Evolutionary conservation across 2,797 vertebrate genomes (phyloP).

Genomic region (Epinephelus coioides): DNA sequence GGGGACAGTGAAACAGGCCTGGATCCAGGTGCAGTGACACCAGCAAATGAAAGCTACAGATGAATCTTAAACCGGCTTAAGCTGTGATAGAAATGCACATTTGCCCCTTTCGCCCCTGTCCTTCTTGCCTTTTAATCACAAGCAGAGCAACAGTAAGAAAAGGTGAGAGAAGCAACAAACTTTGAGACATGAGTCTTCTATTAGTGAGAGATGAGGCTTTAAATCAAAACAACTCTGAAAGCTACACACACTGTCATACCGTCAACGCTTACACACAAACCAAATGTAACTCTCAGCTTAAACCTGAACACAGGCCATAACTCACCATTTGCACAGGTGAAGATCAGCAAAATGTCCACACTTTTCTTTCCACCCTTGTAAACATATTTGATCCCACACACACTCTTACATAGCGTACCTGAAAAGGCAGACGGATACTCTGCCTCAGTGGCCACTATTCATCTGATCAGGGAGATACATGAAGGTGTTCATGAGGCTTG

Average conservation of each 20-base stretch:
- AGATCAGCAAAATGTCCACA: slow-evolving; percentile 6
- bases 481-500: slow-evolving; percentile 64
- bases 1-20: background rate
- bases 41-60: background rate
- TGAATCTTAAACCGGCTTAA: background rate
- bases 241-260: background rate
- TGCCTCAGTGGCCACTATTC: slow-evolving; percentile 60
- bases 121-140: background rate
- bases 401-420: slow-evolving; percentile 10
- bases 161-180: background rate
- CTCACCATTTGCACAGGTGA: slow-evolving; percentile 6
- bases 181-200: background rate
- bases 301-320: slow-evolving; percentile 5
- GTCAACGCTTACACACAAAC: slow-evolving; percentile 3
- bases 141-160: background rate
- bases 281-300: background rate
- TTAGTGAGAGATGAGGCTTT: slow-evolving; percentile 11
- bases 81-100: background rate
- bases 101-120: background rate
- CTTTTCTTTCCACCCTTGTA: slow-evolving; percentile 28
- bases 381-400: slow-evolving; percentile 27
- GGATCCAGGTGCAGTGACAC: background rate
- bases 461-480: slow-evolving; percentile 68
- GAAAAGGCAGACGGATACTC: slow-evolving; percentile 13
- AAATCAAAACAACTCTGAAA: slow-evolving; percentile 2